A percentile compares a stretch with the other conserved stretches of the same genome.
Evolutionary conservation across 2,113 vertebrate genomes (phyloP).

Genomic region (Rattus norvegicus): DNA sequence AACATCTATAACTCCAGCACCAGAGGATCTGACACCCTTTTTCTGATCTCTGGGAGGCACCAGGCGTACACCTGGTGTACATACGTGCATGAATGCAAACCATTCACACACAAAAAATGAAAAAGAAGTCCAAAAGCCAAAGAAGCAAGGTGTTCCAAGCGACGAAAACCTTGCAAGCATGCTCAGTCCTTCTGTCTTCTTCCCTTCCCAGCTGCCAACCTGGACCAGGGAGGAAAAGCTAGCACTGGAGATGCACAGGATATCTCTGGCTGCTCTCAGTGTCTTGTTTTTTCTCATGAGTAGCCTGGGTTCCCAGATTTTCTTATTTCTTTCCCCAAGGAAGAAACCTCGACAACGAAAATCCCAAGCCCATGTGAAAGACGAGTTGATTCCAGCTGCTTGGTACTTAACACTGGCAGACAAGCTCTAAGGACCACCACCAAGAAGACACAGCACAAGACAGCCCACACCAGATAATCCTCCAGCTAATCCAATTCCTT

Average conservation of each 20-base stretch:
- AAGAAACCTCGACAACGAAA: too few species aligned
- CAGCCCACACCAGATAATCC: background rate
- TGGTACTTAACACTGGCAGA: background rate
- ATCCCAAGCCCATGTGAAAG: background rate
- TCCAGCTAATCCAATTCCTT: background rate
- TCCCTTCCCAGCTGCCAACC: background rate
- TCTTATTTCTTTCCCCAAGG: background rate
- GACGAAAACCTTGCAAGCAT: background rate
- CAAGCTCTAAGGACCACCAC: background rate
- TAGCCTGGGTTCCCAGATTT: background rate
- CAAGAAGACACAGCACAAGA: rapidly evolving
- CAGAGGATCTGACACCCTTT: background rate
- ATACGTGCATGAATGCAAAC: background rate
- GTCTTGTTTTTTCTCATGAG: background rate
- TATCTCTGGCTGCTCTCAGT: rapidly evolving
- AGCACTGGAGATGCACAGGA: background rate
- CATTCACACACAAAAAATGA: background rate
- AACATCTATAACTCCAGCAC: background rate
- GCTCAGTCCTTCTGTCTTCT: background rate
- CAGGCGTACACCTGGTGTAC: too few species aligned
- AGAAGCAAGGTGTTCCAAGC: background rate
- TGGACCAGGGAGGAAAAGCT: background rate
- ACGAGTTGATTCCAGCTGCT: background rate
- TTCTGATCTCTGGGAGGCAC: background rate
- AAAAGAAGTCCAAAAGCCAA: background rate